Conservation (phyloP, 2,797 vertebrate genomes). For the Mionectes olivaceus region DNA sequence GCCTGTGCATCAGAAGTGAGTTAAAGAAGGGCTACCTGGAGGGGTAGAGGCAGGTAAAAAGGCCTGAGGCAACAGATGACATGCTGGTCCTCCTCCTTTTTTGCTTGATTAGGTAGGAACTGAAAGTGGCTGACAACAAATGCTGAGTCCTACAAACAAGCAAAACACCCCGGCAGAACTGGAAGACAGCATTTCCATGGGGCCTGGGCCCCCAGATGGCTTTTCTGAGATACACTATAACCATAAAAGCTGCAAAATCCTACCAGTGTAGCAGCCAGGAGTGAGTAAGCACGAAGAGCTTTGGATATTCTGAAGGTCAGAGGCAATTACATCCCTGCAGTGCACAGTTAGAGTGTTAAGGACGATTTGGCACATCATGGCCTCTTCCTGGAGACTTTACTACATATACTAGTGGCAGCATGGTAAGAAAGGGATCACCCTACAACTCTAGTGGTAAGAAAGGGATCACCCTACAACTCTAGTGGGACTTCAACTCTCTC, state of each 20-base stretch:
- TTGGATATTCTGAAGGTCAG: background rate
- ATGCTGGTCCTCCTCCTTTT: background rate
- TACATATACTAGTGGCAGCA: too few relatives aligned
- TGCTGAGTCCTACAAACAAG: background rate
- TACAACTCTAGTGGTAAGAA: background rate
- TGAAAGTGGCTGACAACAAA: background rate
- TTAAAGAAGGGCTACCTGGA: background rate
- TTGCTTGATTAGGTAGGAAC: background rate
- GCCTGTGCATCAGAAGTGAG: background rate
- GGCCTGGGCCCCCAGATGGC: background rate
- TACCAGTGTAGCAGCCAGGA: background rate
- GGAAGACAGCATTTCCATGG: background rate
- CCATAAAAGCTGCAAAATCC: background rate
- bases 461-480: background rate
- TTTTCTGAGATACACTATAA: background rate
- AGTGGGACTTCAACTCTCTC: background rate
- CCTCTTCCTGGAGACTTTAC: background rate
- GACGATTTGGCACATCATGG: background rate
- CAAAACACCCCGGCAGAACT: background rate
- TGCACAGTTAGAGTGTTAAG: fast-evolving
- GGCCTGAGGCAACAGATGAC: background rate
- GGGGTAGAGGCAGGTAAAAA: background rate
- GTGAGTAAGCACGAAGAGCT: background rate
- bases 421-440: background rate
- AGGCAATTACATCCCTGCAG: background rate